Conservation (phyloP, 2,888 invertebrate genomes). For the Sepiola atlantica region DNA sequence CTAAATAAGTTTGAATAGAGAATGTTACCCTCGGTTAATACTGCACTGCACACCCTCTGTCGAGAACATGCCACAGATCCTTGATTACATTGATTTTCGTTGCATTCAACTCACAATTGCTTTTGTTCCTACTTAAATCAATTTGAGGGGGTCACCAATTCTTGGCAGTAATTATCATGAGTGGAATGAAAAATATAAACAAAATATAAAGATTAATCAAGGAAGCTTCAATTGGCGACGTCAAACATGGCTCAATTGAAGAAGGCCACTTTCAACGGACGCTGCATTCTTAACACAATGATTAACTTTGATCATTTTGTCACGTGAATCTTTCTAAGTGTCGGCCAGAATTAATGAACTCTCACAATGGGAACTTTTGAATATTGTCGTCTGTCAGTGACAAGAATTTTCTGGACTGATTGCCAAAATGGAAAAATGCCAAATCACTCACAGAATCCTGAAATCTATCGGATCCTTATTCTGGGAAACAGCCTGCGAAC, state of each 20-base stretch:
- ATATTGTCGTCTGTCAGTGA: neutral
- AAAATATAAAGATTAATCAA: neutral
- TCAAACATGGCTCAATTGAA: neutral
- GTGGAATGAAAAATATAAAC: neutral
- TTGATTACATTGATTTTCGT: neutral
- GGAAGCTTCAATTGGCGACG: neutral
- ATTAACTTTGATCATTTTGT: neutral
- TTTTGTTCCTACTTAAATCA: neutral
- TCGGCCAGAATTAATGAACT: neutral
- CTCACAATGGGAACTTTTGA: conserved; percentile 6
- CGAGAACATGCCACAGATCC: neutral
- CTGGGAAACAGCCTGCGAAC: neutral
- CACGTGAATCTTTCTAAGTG: neutral
- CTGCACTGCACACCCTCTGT: too few relatives aligned
- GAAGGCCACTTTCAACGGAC: neutral
- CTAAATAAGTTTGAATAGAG: too few relatives aligned
- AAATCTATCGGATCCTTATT: neutral
- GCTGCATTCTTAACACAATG: neutral
- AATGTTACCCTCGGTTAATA: too few relatives aligned
- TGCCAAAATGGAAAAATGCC: neutral
- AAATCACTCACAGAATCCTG: neutral
- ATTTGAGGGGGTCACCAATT: neutral
- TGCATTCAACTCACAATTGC: neutral
- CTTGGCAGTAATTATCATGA: neutral
- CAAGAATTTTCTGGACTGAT: neutral